Base-by-base conservation (phyloP, 2,888 invertebrate species). In the Drosophila planitibia region DNA sequence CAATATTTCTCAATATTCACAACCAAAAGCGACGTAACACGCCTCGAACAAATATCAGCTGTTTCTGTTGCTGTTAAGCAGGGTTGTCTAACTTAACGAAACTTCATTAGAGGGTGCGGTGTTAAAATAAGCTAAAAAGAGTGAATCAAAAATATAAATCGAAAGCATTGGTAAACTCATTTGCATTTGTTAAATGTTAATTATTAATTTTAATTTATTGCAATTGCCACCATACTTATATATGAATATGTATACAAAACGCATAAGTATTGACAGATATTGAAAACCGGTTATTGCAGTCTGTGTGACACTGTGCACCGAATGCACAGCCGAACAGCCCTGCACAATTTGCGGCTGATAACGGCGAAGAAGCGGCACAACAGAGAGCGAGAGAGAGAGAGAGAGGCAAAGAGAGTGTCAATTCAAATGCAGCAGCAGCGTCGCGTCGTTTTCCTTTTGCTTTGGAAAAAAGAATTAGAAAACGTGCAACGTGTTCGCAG, bases 351-450 rank as follows among this genome's bases (percentile, higher is more conserved):
- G 32, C 54, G 32, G 58, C 70, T 85, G 85, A 85, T 85, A 85
- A 89, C 88, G 90, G 70, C 76, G 84, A 88, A 85, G 58, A 80
- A 85, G 85, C 85, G 85, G 85, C 85, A 82, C 76, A 78, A 85
- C 87, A 73, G 70, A 57, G 77, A 84, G 61, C 58, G 14, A 7
- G 22, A 44, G 44, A 44, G 47, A 47, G 44, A 47, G 16, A 9
- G 16, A n/a, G 41, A n/a, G n/a, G 10, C n/a, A 41, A 10, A n/a
- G 10, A n/a, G 57, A 53, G 71, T 55, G 63, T 68, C 44, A 60
- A 75, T 80, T 76, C 63, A 62, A 87, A 80, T 87, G 90, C 90
- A 81, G 79, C 68, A 57, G 81, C 70, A 57, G 83, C 81, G 72
- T 80, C 73, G 85, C 90, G 76, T 85, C 89, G 87, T 41, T 81